These are phyloP conservation scores for Carposina sasakii DNA, from an alignment of 1,140 invertebrate species.

Conservation along the genomic window DNA sequence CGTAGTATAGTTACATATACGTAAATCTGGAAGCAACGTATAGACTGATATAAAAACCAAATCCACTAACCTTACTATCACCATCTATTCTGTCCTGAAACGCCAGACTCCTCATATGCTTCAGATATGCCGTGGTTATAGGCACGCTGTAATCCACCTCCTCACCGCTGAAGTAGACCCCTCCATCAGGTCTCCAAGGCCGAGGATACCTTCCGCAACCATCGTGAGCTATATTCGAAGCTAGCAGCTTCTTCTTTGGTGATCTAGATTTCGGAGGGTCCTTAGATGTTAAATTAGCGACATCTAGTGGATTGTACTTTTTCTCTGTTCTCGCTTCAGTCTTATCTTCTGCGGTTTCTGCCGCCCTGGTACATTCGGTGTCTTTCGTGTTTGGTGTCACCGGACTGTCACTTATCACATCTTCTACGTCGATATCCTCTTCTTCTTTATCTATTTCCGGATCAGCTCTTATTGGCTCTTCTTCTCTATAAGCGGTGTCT, in stretches of 20 bases:
- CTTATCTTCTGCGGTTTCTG: constrained; percentile 44
- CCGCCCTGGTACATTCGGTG: constrained; percentile 41
- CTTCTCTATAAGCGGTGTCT: constrained; percentile 53
- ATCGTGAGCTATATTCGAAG: constrained; percentile 38
- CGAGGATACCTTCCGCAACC: constrained; percentile 49
- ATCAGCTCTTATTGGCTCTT: constrained; percentile 51
- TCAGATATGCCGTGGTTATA: constrained; percentile 89
- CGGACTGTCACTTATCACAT: constrained; percentile 52
- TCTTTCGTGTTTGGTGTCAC: constrained; percentile 27
- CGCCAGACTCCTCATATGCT: constrained; percentile 81
- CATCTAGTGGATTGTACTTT: constrained; percentile 79
- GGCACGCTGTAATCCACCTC: constrained; percentile 86
- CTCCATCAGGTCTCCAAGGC: constrained; percentile 69
- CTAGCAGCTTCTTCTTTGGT: constrained; percentile 55
- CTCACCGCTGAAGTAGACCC: constrained; percentile 53
- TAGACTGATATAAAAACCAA: too few species aligned
- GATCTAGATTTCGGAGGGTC: constrained; percentile 73
- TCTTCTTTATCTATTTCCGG: constrained; percentile 65
- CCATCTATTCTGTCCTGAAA: constrained; percentile 74
- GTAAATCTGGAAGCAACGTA: too few species aligned
- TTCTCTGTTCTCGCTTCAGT: constrained; percentile 58
- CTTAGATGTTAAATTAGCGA: constrained; percentile 78
- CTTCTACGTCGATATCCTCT: constrained; percentile 60
- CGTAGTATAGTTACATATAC: too few species aligned
- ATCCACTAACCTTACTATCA: constrained; percentile 72